Evolutionary conservation across 2,113 vertebrate species (phyloP), one percentile per base, ranked within the genome.

Genomic region (Panthera uncia): DNA sequence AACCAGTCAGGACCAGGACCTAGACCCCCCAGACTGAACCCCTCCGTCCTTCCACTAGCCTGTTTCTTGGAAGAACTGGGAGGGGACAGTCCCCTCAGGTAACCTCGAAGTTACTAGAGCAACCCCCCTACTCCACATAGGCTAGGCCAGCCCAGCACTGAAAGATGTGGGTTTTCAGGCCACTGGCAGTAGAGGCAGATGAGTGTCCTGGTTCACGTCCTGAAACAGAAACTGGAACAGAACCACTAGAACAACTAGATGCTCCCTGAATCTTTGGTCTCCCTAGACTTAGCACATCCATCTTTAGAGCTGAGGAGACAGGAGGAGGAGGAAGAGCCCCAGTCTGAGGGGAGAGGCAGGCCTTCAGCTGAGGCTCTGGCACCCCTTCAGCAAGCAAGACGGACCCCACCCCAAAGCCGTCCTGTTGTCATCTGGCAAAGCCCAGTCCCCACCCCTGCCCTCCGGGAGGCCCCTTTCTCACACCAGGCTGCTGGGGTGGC

Each of bases 151-250:
- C 31, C 79, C 63, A 36, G 25, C 41, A 31, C 76, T 27, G 29
- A 94, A 41, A 97, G 92, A 95, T 81, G 50, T 90, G 69, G 87
- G 90, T 96, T 97, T 98, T 92, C 69, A 92, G 94, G 95, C 45
- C 92, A 97, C 41, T 33, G 11, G 83, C 36, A 29, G 9, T 27
- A 57, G 55, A 86, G 57, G 52, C 21, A 81, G 45, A 33, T 79
- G 31, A 74, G 48, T 88, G 63, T 48, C 74, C 80, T 71, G 55
- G 79, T 93, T 97, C 95, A 86, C 2, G 1, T 74, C 38, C 92
- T 91, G 76, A 63, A 82, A 71, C 57, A 73, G 65, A 94, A 94
- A 85, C 33, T 65, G 69, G 96, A 95, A 93, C 4, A 88, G 86
- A 94, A 85, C 57, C 92, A 41, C 21, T 9, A 73, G 13, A 66